Evolutionary conservation across 2,797 vertebrate species (phyloP).

Genomic region (Spinibarbus caldwelli): DNA sequence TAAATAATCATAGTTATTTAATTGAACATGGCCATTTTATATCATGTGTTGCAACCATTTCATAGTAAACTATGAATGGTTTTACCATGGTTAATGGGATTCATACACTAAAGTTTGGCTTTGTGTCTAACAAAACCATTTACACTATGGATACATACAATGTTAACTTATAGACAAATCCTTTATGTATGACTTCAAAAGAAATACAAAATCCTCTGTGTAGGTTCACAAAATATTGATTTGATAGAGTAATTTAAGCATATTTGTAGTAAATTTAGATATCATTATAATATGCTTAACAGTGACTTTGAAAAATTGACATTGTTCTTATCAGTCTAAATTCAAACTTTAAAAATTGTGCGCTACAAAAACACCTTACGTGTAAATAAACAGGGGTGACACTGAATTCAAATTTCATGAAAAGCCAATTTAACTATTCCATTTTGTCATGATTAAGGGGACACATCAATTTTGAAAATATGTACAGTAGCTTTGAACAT

Average conservation of each 20-base stretch:
- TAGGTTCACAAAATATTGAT: no score
- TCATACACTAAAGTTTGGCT: neutral
- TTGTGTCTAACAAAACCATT: neutral
- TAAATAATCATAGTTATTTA: neutral
- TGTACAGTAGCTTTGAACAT: no score
- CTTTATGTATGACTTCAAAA: neutral
- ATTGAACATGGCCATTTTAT: neutral
- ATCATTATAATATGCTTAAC: no score
- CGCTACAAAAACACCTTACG: neutral
- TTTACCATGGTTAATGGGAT: neutral
- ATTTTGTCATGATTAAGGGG: neutral
- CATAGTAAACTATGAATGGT: neutral
- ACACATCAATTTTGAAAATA: neutral
- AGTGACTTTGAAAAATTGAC: no score
- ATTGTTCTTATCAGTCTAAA: no score
- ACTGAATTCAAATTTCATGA: neutral
- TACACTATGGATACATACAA: neutral
- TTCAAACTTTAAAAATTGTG: neutral
- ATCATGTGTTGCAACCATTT: slow-evolving; percentile 1
- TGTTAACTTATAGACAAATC: neutral
- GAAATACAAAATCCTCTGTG: neutral
- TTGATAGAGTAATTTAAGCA: no score
- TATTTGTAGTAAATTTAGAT: no score
- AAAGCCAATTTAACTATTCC: neutral
- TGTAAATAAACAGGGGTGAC: neutral